Conservation (phyloP, 1,140 invertebrate genomes). For the Monomorium pharaonis region DNA sequence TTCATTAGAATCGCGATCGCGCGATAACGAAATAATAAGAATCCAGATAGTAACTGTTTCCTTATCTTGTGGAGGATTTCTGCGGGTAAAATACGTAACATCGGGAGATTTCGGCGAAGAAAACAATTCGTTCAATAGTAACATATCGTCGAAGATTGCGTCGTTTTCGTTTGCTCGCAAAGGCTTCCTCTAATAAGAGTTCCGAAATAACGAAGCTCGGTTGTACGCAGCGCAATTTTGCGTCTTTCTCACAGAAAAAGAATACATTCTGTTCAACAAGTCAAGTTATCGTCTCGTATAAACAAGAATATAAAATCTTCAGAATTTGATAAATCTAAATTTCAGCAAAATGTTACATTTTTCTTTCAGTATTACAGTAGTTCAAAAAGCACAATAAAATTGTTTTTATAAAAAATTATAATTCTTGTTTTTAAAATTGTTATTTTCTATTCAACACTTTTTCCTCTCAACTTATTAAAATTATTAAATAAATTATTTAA, state of each 20-base stretch:
- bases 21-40: slow-evolving; percentile 5
- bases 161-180: neutral
- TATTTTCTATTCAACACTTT: no score
- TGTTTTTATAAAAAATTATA: no score
- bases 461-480: no score
- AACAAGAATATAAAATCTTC: no score
- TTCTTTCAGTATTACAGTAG: no score
- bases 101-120: neutral
- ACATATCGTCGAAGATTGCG: neutral
- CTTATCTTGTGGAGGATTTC: neutral
- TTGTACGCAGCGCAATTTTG: neutral
- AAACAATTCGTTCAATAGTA: neutral
- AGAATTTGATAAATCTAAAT: no score
- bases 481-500: no score
- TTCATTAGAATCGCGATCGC: neutral
- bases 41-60: neutral
- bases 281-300: no score
- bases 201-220: neutral
- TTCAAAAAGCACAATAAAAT: no score
- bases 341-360: no score
- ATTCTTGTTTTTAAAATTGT: no score
- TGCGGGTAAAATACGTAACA: slow-evolving; percentile 12
- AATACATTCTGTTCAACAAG: no score
- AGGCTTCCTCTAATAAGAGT: neutral
- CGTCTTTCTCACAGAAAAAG: neutral